phyloP scores from a whole-genome alignment of 2,797 vertebrate genomes.

The Thamnophis elegans region DNA sequence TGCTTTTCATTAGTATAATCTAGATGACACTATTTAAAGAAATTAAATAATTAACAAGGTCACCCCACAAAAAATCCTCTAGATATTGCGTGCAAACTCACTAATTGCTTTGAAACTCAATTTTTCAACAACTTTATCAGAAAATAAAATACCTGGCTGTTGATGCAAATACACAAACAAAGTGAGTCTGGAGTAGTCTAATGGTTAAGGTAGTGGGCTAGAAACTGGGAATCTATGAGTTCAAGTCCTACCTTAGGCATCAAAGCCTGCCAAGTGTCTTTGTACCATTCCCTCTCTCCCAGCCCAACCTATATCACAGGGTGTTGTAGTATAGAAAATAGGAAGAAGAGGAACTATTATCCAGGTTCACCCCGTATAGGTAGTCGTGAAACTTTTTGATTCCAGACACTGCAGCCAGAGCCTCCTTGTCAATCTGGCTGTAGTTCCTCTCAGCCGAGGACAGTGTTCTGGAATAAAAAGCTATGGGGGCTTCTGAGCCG shows the following conservation, averaged over 20 bases:
- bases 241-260: too few species aligned
- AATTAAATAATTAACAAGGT: not conserved
- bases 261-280: not conserved
- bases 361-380: too few species aligned
- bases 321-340: not conserved
- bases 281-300: not conserved
- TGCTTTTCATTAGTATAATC: fast-evolving
- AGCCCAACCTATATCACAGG: not conserved
- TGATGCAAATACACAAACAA: not conserved
- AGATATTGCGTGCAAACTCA: not conserved
- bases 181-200: not conserved
- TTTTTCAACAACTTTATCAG: not conserved
- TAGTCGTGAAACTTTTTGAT: too few species aligned
- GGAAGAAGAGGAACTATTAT: not conserved
- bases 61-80: not conserved
- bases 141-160: not conserved
- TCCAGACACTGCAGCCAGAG: too few species aligned
- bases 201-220: not conserved
- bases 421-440: too few species aligned
- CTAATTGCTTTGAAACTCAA: not conserved
- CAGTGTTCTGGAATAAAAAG: too few species aligned
- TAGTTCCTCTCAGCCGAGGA: too few species aligned
- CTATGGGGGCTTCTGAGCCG: too few species aligned
- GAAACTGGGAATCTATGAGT: too few species aligned
- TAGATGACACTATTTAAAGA: not conserved